Conservation (phyloP, 2,888 invertebrate species). For the Strigamia crassipes region DNA sequence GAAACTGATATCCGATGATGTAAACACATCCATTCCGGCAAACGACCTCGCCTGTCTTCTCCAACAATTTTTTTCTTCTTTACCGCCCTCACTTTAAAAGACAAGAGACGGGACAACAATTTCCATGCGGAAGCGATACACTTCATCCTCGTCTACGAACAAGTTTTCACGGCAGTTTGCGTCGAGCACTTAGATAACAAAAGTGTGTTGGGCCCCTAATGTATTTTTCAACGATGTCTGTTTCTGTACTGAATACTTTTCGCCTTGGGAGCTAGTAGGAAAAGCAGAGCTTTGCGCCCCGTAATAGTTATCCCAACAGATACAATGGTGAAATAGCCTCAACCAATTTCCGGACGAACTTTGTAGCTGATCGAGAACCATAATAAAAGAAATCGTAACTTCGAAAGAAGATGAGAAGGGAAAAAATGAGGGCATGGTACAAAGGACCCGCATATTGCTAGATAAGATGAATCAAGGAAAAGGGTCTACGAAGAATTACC, state of each 20-base stretch:
- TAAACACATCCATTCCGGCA: conserved; percentile 22
- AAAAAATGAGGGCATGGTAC: neutral
- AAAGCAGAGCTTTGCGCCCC: neutral
- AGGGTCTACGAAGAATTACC: neutral
- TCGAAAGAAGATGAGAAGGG: neutral
- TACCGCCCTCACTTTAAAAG: neutral
- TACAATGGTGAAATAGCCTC: conserved; percentile 27
- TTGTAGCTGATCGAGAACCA: conserved; percentile 20
- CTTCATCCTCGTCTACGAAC: conserved; percentile 23
- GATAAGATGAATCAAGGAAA: neutral
- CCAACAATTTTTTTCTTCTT: neutral
- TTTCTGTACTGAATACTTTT: conserved; percentile 8
- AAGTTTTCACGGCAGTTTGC: conserved; percentile 34
- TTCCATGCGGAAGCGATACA: conserved; percentile 34
- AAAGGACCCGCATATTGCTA: neutral
- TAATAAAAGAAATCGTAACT: conserved; percentile 29
- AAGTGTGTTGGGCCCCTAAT: conserved; percentile 19
- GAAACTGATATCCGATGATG: conserved; percentile 34
- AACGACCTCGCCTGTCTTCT: neutral
- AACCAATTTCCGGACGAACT: conserved; percentile 31
- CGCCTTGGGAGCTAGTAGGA: conserved; percentile 7
- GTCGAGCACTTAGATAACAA: conserved; percentile 34
- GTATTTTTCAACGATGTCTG: conserved; percentile 35
- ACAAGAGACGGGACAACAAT: conserved; percentile 18
- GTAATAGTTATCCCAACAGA: conserved; percentile 18